Percentiles rank a stretch among this genome's conserved stretches.
Conservation (phyloP, 1,140 invertebrate species). For the Samia ricini region DNA sequence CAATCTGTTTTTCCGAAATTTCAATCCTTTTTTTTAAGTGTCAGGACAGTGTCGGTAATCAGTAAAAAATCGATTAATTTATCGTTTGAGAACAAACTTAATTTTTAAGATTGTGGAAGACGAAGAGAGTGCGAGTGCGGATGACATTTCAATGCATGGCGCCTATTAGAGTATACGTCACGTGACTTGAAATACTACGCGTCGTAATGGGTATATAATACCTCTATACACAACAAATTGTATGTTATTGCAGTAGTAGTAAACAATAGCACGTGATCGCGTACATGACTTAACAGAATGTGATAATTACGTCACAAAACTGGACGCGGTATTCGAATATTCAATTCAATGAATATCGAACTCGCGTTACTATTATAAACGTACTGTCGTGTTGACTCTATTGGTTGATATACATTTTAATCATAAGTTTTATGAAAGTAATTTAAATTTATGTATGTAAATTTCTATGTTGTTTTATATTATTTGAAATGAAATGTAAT, state of each 20-base stretch:
- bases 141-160: constrained; percentile 3
- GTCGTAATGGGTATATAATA: background rate
- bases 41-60: too few relatives aligned
- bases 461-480: background rate
- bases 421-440: too few relatives aligned
- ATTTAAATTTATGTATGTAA: too few relatives aligned
- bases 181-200: constrained; percentile 8
- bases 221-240: constrained; percentile 1
- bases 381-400: too few relatives aligned
- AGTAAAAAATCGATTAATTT: too few relatives aligned
- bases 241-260: constrained; percentile 3
- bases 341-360: constrained; percentile 4
- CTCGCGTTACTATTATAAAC: background rate
- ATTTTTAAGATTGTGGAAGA: too few relatives aligned
- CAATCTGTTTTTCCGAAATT: too few relatives aligned
- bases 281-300: constrained; percentile 8
- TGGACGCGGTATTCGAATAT: background rate
- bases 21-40: too few relatives aligned
- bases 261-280: constrained; percentile 8
- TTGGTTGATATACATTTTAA: too few relatives aligned
- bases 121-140: too few relatives aligned
- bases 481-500: background rate
- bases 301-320: constrained; percentile 3
- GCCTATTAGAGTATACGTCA: constrained; percentile 1
- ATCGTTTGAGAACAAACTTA: too few relatives aligned